Evolutionary conservation across 2,888 invertebrate species (phyloP), one percentile per base, ranked within the genome.

Genomic region (Melieria crassipennis): DNA sequence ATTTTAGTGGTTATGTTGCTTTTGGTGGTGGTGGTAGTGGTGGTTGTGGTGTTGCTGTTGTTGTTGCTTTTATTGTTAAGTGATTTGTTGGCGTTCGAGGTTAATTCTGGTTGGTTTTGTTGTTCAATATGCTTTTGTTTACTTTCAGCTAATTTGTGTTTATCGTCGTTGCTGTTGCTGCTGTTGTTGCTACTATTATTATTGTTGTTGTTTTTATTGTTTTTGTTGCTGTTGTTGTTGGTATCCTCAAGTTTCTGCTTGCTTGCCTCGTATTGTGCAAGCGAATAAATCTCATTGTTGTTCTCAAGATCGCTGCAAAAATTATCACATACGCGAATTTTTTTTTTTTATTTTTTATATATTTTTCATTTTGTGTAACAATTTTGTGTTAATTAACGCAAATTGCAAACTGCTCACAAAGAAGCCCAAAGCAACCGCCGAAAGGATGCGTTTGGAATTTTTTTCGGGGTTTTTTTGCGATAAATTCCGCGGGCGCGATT

Each of bases 261-360:
- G 78, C 80, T 82, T 82, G 86, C 87, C 81, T 86, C 87, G 83
- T 84, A 84, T 84, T 87, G 87, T 78, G 83, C 85, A 82, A 84
- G 83, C 78, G 87, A 86, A 81, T 86, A 87, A 79, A 87, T 87
- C 82, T 87, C 87, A 86, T 86, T 79, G 82, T 85, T 83, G 81
- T 87, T 87, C 81, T 87, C 87, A 84, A 87, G 84, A 80, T 86
- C 84, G 85, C 87, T 87, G 85, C 75, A 87, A 86, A 78, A 80
- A 80, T 79, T 78, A 79, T 74, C 75, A 73, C 70, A 73, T 78
- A 78, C 81, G 80, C 80, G 78, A 73, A 10, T 71, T 67, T 60
- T 66, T 50, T 56, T 70, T 65, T 74, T 57, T 62, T 57, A 13
- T 69, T 58, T 65, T 71, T 71, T 30, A 30, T 30, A 30, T 30